Evolutionary conservation across 1,140 invertebrate genomes (phyloP), one percentile per base, ranked within the genome.

Genomic region (Drosophila chauvacae): DNA sequence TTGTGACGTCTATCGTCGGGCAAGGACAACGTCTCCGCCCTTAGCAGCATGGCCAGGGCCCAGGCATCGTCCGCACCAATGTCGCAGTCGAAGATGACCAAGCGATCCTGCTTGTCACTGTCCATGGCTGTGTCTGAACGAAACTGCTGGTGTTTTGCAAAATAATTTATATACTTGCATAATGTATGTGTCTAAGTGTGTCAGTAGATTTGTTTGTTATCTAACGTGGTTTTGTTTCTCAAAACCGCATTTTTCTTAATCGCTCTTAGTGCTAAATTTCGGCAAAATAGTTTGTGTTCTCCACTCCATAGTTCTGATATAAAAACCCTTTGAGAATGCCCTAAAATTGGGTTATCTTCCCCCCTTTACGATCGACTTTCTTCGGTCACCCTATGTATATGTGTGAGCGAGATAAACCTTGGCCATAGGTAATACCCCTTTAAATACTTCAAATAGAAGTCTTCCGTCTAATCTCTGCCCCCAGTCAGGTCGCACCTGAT

Each of bases 41-140:
- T 81, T 10, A 95, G 80, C 1, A 95, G 78, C 77, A 95, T 91
- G n/a, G 94, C 82, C 7, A 96, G 71, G 3, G 94, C 95, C 75
- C 95, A 92, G 10, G 94, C 95, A 92, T 96, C 95, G 77, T 96
- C 95, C 9, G 93, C 92, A 3, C 95, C 95, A 30, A 94, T 93
- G 80, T 96, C 95, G 39, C 94, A 94, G 73, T 96, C 95, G 26
- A 95, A 91, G 20, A 96, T 93, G 28, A 95, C 90, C 39, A 70
- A 30, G 11, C 63, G 30, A 7, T 63, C 41, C 53, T 1, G 28
- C 7, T 16, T 33, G 14, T 18, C 20, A 37, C 30, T 35, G 13
- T 42, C 28, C 55, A 35, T 26, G 42, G 39, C 18, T 13, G 3
- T 6, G 20, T n/a, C 10, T n/a, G 18, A 13, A 57, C 0, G 9